These are phyloP conservation scores for Gymnocypris eckloni DNA, from an alignment of 2,797 vertebrate genomes.

Conservation along the genomic window DNA sequence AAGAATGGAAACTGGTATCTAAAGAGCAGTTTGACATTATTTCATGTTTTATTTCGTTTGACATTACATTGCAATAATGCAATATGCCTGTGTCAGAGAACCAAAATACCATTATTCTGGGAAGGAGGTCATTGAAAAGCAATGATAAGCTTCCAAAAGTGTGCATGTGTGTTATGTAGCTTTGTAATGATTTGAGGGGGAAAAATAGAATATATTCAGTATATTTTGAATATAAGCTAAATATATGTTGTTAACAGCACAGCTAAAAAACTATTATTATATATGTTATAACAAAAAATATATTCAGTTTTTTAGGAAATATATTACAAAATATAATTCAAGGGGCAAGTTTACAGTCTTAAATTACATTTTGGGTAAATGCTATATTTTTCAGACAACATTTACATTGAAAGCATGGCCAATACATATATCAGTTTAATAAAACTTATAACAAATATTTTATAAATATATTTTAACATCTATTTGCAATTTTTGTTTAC, in stretches of 20 bases:
- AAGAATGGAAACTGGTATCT: background rate
- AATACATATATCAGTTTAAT: no score
- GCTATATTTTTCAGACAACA: no score
- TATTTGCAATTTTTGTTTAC: background rate
- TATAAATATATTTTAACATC: background rate
- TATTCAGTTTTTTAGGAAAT: no score
- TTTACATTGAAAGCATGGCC: no score
- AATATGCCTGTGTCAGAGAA: background rate
- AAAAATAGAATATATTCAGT: background rate
- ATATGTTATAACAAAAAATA: no score
- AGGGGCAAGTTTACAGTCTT: no score
- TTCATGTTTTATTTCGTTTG: background rate
- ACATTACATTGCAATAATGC: background rate
- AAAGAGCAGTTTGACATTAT: slow-evolving; percentile 1
- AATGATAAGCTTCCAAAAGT: background rate
- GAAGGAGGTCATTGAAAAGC: background rate
- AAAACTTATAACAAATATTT: background rate
- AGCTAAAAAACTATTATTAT: no score
- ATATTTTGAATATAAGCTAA: background rate
- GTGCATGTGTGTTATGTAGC: background rate
- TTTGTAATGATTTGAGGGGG: background rate
- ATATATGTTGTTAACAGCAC: background rate
- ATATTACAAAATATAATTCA: no score
- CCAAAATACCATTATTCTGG: background rate
- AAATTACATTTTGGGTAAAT: no score